phyloP scores from a whole-genome alignment of 2,797 vertebrate genomes.

The Apogon hyalosoma region DNA sequence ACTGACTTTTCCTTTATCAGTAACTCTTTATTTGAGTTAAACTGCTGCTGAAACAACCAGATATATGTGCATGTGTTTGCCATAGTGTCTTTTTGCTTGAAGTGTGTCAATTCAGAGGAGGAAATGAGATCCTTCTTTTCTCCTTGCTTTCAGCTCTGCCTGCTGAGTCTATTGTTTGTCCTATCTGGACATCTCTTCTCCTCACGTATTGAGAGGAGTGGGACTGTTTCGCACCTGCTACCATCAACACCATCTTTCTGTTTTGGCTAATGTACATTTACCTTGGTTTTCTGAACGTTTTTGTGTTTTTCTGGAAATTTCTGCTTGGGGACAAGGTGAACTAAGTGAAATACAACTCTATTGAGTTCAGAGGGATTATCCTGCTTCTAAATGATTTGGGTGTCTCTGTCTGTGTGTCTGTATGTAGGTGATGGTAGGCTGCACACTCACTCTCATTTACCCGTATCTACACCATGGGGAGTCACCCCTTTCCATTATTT shows the following conservation, averaged over 20 bases:
- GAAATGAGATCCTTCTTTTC: conserved; percentile 13
- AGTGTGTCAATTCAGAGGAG: not conserved
- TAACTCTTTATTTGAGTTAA: conserved; percentile 50
- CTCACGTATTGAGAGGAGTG: conserved; percentile 45
- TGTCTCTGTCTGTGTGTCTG: conserved; percentile 17
- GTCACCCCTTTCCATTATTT: conserved; percentile 60
- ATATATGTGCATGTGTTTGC: not conserved
- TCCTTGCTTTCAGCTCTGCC: conserved; percentile 27
- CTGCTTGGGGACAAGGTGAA: not conserved
- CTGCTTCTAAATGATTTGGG: conserved; percentile 8
- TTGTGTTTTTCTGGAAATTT: conserved; percentile 20
- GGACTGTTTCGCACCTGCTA: conserved; percentile 5
- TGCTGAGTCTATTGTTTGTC: conserved; percentile 46
- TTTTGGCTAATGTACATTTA: not conserved
- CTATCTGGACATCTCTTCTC: conserved; percentile 51
- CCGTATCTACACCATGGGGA: conserved; percentile 62
- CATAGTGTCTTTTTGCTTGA: not conserved
- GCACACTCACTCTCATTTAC: conserved; percentile 46
- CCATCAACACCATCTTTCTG: conserved; percentile 1
- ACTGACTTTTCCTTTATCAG: conserved; percentile 47
- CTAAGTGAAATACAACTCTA: conserved; percentile 11
- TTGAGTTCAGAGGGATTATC: conserved; percentile 23
- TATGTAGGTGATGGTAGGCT: conserved; percentile 29
- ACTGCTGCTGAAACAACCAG: conserved; percentile 48
- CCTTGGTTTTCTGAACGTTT: conserved; percentile 14